These are phyloP conservation scores for Mormoops blainvillei DNA, from an alignment of 2,113 vertebrate genomes.

Conservation along the genomic window DNA sequence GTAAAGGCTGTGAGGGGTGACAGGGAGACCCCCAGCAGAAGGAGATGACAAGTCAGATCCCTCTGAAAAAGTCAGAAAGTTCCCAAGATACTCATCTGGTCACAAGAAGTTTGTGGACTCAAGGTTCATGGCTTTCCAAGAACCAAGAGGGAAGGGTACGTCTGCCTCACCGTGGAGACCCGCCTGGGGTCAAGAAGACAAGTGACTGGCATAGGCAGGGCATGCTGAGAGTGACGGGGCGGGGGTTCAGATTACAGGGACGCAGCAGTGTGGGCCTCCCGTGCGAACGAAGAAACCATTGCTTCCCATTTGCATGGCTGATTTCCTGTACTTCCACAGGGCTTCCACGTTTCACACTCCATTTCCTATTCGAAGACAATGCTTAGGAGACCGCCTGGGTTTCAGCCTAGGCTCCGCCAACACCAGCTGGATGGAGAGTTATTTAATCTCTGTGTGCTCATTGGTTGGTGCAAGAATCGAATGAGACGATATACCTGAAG, in stretches of 20 bases:
- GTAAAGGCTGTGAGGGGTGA: slow-evolving; percentile 30
- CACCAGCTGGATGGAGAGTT: background rate
- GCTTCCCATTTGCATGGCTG: background rate
- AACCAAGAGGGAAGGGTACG: background rate
- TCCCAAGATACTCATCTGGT: background rate
- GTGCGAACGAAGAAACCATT: background rate
- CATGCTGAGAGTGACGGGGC: accelerated
- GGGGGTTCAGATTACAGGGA: background rate
- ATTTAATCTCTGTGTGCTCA: background rate
- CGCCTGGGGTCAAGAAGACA: background rate
- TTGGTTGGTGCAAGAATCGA: background rate
- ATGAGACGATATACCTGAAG: background rate
- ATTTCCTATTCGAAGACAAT: slow-evolving; percentile 18
- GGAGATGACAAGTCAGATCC: background rate
- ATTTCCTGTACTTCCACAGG: background rate
- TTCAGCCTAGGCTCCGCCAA: background rate
- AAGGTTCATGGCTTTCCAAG: background rate
- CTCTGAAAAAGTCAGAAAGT: background rate
- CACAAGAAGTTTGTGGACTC: background rate
- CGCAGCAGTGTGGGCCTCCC: background rate
- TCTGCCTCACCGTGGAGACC: background rate
- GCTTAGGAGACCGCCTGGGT: background rate
- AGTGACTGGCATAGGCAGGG: background rate
- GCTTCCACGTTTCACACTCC: background rate
- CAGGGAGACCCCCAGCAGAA: background rate